Base-by-base conservation (phyloP, 2,113 vertebrate genomes). In the Anguilla japonica region DNA sequence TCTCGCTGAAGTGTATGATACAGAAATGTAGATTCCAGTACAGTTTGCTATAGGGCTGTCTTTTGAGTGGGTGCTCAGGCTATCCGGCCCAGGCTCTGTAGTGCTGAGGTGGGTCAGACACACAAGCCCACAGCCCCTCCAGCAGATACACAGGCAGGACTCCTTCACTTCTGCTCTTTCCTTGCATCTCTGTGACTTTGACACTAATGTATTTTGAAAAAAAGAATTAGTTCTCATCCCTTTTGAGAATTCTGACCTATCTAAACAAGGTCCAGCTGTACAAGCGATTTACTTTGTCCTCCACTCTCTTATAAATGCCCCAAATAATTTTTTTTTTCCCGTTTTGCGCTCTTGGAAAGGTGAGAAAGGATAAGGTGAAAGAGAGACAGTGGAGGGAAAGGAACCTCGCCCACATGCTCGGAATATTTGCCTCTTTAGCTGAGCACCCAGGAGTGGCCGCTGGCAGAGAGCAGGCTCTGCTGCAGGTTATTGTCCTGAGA, bases 401-500 rank as follows among this genome's bases (percentile, higher is more conserved):
- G 83, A 83, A 85, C 86, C 86, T 88, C 16, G 83, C 88, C 86
- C 3, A 53, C 82, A 87, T 92, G 93, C 91, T 91, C 88, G 41
- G 85, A 87, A 93, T 92, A 86, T 86, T 83, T 91, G 89, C 80
- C 87, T 26, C 88, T 89, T 90, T 88, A 83, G 86, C 88, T 91
- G 89, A 93, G 91, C 88, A 88, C 88, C 57, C 89, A 91, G 83
- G 89, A 88, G 46, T 93, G 92, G 90, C 83, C 88, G 46, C 60
- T 83, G 92, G 90, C 92, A 91, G 93, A 91, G 88, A 90, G 94
- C 94, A 95, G 94, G 93, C 94, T 94, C 94, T 95, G 94, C 95
- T 95, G 95, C 91, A 95, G 93, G 92, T 93, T 95, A 95, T 94
- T 95, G 93, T 93, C 91, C 92, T 93, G 92, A 89, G 93, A 93